Percentiles rank a stretch among this genome's conserved stretches.
These are phyloP conservation scores for Eurystomus glaucurus DNA, from an alignment of 2,797 vertebrate species.

Conservation along the genomic window DNA sequence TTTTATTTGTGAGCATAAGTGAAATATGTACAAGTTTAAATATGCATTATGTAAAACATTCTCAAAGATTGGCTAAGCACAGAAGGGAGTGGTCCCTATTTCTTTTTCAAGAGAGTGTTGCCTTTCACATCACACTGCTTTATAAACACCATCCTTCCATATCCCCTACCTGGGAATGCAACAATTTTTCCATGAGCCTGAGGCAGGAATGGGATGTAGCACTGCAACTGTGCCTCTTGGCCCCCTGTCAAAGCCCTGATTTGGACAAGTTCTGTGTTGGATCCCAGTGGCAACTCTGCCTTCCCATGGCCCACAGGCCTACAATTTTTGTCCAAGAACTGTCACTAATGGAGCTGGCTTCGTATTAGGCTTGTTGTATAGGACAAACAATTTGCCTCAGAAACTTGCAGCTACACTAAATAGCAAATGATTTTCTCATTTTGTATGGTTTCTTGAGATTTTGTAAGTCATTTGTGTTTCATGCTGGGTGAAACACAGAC, in stretches of 20 bases:
- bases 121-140: not conserved
- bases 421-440: not conserved
- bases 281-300: not conserved
- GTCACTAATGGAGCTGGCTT: not conserved
- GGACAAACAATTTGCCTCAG: not conserved
- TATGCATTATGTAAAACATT: not conserved
- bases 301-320: not conserved
- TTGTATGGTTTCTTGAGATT: not conserved
- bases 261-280: not conserved
- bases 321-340: not conserved
- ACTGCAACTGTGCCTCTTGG: not conserved
- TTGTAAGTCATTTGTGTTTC: not conserved
- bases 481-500: not conserved
- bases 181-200: not conserved
- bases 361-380: not conserved
- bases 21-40: conserved; percentile 57
- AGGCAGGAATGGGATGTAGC: not conserved
- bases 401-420: not conserved
- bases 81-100: not conserved
- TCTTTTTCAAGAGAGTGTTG: not conserved
- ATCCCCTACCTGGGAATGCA: not conserved
- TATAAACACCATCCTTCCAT: not conserved
- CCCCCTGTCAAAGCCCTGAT: not conserved
- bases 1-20: conserved; percentile 63
- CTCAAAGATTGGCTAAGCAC: conserved; percentile 1